These are phyloP conservation scores for Heliconius ethilla DNA, from an alignment of 2,888 invertebrate species.

Conservation along the genomic window DNA sequence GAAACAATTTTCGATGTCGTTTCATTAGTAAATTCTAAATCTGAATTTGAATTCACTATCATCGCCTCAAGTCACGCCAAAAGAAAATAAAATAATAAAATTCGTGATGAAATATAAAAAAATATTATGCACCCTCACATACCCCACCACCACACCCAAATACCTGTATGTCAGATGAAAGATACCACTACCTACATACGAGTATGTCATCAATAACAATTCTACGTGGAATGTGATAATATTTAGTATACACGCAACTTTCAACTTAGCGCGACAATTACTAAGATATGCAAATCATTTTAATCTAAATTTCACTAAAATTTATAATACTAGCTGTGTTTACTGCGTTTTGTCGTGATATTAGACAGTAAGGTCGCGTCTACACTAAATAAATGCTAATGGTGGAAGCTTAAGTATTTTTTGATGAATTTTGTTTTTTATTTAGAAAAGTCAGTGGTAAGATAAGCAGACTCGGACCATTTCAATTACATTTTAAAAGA, in stretches of 20 bases:
- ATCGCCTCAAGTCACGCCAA: background rate
- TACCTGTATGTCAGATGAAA: constrained; percentile 50
- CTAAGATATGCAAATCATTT: constrained; percentile 73
- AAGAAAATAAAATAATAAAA: background rate
- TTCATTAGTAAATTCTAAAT: no score
- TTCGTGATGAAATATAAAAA: background rate
- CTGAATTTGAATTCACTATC: no score
- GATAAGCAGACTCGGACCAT: no score
- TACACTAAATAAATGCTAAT: constrained; percentile 74
- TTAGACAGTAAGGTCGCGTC: constrained; percentile 67
- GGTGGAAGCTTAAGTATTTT: constrained; percentile 21
- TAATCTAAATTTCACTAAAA: constrained; percentile 58
- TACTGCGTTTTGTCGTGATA: constrained; percentile 72
- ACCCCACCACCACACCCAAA: background rate
- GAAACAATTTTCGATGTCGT: no score
- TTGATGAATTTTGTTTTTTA: background rate
- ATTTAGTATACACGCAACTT: constrained; percentile 63
- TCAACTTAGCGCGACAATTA: constrained; percentile 64
- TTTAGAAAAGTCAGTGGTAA: no score
- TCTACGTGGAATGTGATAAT: constrained; percentile 65
- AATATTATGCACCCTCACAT: background rate
- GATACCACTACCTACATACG: constrained; percentile 47
- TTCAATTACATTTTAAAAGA: no score
- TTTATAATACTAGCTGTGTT: constrained; percentile 65
- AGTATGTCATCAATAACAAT: constrained; percentile 60